phyloP scores from a whole-genome alignment of 2,113 vertebrate genomes.

The Leptosomus discolor region DNA sequence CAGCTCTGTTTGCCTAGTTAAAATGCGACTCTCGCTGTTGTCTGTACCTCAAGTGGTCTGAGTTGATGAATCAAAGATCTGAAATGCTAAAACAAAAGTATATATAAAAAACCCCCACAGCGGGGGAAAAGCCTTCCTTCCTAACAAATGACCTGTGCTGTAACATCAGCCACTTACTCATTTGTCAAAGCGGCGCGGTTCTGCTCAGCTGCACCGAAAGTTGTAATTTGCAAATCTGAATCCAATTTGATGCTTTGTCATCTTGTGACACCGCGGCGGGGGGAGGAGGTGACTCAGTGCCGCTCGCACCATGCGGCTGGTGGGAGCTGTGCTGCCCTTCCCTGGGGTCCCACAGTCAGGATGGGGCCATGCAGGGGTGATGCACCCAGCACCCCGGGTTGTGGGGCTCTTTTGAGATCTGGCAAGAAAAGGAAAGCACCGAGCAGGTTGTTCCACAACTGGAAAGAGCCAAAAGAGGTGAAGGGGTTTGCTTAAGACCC shows the following conservation, averaged over 20 bases:
- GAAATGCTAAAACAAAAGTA: neutral
- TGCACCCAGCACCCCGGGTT: fast-evolving
- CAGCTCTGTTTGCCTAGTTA: constrained; percentile 44
- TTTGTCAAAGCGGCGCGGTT: neutral
- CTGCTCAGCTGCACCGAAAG: neutral
- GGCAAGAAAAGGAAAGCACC: neutral
- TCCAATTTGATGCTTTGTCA: neutral
- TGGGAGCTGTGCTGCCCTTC: neutral
- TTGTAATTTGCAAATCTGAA: neutral
- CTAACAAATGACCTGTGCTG: constrained; percentile 50
- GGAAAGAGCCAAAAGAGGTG: neutral
- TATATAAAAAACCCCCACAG: neutral
- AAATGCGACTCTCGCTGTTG: constrained; percentile 38
- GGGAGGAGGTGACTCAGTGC: neutral
- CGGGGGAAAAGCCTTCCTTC: neutral
- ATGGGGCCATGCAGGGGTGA: neutral
- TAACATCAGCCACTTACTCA: neutral
- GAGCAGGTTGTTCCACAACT: neutral
- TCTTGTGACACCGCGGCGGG: fast-evolving
- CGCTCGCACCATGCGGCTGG: fast-evolving
- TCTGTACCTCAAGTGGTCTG: constrained; percentile 23
- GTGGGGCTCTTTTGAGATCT: neutral
- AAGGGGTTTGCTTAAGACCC: neutral
- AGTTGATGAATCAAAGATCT: constrained; percentile 56
- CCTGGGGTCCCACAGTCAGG: fast-evolving